Percentiles rank a stretch among this genome's conserved stretches.
phyloP scores from a whole-genome alignment of 1,140 invertebrate genomes.

The Anastrepha obliqua region DNA sequence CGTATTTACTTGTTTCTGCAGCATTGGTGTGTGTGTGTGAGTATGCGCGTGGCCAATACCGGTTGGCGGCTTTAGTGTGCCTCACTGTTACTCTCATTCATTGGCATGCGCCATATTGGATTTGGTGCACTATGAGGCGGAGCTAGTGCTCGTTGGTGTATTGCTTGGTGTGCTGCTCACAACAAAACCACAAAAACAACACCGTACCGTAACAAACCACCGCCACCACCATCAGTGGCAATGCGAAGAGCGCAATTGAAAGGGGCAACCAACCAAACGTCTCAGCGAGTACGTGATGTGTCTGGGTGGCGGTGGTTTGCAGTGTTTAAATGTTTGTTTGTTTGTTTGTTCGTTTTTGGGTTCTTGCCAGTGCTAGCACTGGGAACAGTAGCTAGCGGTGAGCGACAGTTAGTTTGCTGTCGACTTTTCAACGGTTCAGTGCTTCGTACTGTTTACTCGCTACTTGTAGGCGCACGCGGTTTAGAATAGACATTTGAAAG shows the following conservation, averaged over 20 bases:
- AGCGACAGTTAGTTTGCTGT: conserved; percentile 64
- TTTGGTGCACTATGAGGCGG: conserved; percentile 12
- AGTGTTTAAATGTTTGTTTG: not conserved
- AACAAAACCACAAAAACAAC: not conserved
- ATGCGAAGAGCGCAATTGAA: not conserved
- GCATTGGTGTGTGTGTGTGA: not conserved
- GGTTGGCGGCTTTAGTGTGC: not conserved
- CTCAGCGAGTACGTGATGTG: conserved; percentile 62
- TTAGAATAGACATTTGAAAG: not conserved
- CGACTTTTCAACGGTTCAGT: conserved; percentile 73
- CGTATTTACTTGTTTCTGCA: not conserved
- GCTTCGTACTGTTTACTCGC: conserved; percentile 56
- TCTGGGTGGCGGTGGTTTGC: not conserved
- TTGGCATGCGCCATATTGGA: conserved; percentile 71
- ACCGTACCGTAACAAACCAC: not conserved
- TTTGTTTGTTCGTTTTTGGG: conserved; percentile 5
- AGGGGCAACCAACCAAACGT: not conserved
- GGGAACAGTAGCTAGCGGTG: conserved; percentile 1
- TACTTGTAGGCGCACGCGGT: not conserved
- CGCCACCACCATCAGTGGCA: not conserved
- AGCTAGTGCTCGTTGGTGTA: not conserved
- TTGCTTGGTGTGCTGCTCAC: not conserved
- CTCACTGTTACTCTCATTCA: conserved; percentile 58
- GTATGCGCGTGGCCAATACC: conserved; percentile 62
- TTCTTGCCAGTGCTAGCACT: conserved; percentile 8